These are phyloP conservation scores for Nyctereutes procyonoides DNA, from an alignment of 2,113 vertebrate species.

Conservation along the genomic window DNA sequence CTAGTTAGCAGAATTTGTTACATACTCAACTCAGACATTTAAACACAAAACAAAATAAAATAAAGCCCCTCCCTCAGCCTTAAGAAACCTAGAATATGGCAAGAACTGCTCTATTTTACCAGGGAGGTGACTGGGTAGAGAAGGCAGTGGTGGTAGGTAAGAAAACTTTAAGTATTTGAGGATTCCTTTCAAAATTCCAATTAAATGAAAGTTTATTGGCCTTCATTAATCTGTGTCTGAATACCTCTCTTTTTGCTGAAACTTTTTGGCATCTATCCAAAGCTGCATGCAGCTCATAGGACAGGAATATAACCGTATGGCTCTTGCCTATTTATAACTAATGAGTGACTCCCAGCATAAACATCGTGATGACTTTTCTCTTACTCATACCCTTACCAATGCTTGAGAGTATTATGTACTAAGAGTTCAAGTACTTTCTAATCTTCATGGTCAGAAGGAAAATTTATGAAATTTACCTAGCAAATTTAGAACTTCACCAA, in stretches of 20 bases:
- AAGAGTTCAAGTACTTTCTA: background rate
- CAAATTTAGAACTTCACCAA: background rate
- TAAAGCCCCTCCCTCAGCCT: background rate
- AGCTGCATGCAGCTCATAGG: background rate
- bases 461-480: background rate
- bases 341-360: background rate
- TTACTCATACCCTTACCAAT: background rate
- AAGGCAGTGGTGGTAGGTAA: background rate
- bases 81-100: background rate
- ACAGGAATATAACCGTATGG: background rate
- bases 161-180: background rate
- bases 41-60: background rate
- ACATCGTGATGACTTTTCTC: background rate
- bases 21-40: background rate
- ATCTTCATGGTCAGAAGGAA: background rate
- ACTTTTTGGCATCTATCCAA: background rate
- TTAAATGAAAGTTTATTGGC: background rate
- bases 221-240: background rate
- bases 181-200: background rate
- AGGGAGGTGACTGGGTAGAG: accelerated
- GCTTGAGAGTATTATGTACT: background rate
- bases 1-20: background rate
- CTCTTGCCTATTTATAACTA: background rate
- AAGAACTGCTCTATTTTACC: background rate
- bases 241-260: background rate